phyloP scores from a whole-genome alignment of 35 echinoderm and acorn worm species.

The Ophiothrix spiculata region DNA sequence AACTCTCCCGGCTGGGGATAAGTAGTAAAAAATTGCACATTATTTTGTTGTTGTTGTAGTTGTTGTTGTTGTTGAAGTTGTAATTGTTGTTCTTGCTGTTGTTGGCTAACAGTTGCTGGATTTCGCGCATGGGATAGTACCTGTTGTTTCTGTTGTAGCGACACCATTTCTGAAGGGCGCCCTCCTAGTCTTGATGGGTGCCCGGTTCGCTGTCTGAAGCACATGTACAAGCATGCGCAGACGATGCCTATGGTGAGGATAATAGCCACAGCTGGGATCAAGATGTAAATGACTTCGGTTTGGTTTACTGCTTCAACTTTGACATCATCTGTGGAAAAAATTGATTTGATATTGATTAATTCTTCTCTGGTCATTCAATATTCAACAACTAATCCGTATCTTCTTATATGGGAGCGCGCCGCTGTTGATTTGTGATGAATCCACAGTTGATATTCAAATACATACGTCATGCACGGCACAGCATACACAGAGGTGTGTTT shows the following conservation, averaged over 20 bases:
- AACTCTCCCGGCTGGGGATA: not conserved
- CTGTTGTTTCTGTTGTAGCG: constrained; percentile 68
- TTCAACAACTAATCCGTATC: too few relatives aligned
- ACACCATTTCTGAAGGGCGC: constrained; percentile 63
- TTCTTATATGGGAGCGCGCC: too few relatives aligned
- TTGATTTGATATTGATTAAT: too few relatives aligned
- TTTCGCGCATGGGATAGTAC: constrained; percentile 12
- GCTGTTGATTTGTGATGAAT: too few relatives aligned
- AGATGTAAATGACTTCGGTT: constrained; percentile 72
- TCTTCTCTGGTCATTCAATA: too few relatives aligned
- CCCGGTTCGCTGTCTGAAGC: constrained; percentile 58
- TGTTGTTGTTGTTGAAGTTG: not conserved
- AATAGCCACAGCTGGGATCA: constrained; percentile 72
- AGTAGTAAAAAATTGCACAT: not conserved
- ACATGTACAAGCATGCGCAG: constrained; percentile 74
- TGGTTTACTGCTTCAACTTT: constrained; percentile 13
- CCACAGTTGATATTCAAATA: too few relatives aligned
- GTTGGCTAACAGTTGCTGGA: not conserved
- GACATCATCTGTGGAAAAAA: constrained; percentile 26
- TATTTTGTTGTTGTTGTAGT: not conserved
- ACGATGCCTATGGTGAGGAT: constrained; percentile 47
- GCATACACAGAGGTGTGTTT: too few relatives aligned
- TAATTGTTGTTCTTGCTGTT: not conserved
- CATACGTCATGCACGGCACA: too few relatives aligned
- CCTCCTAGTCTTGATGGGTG: constrained; percentile 30